Percentiles rank a stretch among this genome's conserved stretches.
Conservation (phyloP, 2,888 invertebrate species). For the Bombylius discolor region DNA sequence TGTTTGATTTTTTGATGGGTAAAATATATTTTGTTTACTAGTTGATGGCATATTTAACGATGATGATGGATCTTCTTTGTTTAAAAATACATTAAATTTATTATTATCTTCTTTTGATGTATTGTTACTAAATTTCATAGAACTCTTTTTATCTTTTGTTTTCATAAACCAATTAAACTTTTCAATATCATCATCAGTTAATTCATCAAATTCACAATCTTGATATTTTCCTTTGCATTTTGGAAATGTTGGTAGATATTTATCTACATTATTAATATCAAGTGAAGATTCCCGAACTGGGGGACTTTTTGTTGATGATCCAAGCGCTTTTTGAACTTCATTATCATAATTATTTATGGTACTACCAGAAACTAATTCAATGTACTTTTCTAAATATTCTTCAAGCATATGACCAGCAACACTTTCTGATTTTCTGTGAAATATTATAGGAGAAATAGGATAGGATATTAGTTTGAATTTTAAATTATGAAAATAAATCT, state of each 20-base stretch:
- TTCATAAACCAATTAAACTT: neutral
- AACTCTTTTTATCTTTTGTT: too few species aligned
- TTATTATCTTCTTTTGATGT: too few species aligned
- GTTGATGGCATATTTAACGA: too few species aligned
- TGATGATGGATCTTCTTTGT: too few species aligned
- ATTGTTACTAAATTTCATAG: too few species aligned
- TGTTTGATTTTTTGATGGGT: too few species aligned
- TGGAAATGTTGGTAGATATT: neutral
- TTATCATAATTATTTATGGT: neutral
- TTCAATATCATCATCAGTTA: neutral
- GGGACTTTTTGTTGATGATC: neutral
- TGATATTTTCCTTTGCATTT: conserved; percentile 1
- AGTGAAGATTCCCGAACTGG: neutral
- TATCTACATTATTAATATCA: neutral
- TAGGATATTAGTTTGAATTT: too few species aligned
- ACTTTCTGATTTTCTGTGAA: neutral
- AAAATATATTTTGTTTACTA: too few species aligned
- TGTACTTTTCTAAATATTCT: conserved; percentile 1
- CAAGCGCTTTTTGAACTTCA: too few species aligned
- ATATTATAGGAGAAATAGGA: too few species aligned
- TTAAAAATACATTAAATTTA: too few species aligned
- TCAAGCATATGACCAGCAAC: neutral
- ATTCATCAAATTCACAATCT: conserved; percentile 1
- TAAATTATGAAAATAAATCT: too few species aligned
- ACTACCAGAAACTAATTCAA: neutral